A percentile compares a stretch with the other conserved stretches of the same genome.
Evolutionary conservation across 37 sponge, comb jelly and placozoan genomes (phyloP).

Genomic region (Diacarnus erythraeanus): DNA sequence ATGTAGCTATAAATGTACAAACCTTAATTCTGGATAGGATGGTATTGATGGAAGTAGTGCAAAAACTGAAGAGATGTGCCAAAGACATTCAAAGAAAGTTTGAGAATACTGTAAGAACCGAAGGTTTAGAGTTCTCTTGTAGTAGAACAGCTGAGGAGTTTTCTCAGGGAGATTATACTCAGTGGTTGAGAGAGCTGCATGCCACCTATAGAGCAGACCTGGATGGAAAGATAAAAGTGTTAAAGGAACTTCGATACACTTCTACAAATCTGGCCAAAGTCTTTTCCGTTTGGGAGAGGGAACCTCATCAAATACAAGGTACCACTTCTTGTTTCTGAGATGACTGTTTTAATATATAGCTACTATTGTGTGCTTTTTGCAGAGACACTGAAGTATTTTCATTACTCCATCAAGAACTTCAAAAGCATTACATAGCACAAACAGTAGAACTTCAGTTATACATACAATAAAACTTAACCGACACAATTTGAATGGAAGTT

Average conservation of each 20-base stretch:
- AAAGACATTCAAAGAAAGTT: slow-evolving; percentile 10
- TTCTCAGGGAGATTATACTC: slow-evolving; percentile 13
- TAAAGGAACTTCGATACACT: slow-evolving; percentile 34
- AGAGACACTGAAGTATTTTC: neutral
- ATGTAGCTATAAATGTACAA: slow-evolving; percentile 11
- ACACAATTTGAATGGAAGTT: too few species aligned
- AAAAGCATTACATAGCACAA: too few species aligned
- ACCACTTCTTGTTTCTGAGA: neutral
- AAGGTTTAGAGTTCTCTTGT: slow-evolving; percentile 29
- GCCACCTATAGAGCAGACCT: slow-evolving; percentile 17
- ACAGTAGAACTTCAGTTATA: too few species aligned
- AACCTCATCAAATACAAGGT: slow-evolving; percentile 3
- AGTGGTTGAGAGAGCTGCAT: slow-evolving; percentile 46
- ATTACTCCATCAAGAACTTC: neutral
- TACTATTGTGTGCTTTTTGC: neutral
- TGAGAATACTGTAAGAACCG: neutral
- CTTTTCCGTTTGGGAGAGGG: slow-evolving; percentile 20
- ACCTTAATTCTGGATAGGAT: neutral
- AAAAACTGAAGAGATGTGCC: slow-evolving; percentile 1
- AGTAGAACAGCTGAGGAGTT: slow-evolving; percentile 21
- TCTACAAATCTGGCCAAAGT: neutral
- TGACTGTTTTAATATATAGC: neutral
- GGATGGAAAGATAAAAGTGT: slow-evolving; percentile 6
- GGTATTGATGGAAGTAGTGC: slow-evolving; percentile 4
- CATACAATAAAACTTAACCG: too few species aligned